Base-by-base conservation (phyloP, 2,113 vertebrate genomes). In the Mesitornis unicolor region DNA sequence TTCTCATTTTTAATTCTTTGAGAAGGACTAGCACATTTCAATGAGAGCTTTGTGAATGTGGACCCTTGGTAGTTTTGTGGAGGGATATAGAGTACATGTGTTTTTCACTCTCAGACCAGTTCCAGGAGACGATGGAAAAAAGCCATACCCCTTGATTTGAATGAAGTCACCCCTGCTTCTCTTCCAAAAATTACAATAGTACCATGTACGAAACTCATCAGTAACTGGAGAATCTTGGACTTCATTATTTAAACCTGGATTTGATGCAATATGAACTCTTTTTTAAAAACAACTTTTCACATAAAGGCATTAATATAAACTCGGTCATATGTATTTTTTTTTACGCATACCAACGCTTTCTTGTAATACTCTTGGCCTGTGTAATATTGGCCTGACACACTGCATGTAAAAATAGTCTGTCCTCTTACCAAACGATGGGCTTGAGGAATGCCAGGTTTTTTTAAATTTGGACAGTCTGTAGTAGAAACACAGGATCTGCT, bases 161-260 rank as follows among this genome's bases (percentile, higher is more conserved):
- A 93, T 97, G 95, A 95, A 96, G 91, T 95, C 93, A 97, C 61
- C 94, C 87, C 84, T 89, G 77, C 76, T 84, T 92, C 79, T 91
- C 84, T 96, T 96, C 94, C 95, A 96, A 96, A 95, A 91, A 94
- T 94, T 95, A 94, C 91, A 95, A 93, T 19, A 95, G 82, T 78
- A 90, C 85, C 88, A 94, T 96, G 83, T 94, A 96, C 22, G 11
- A 95, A 96, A 95, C 67, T 95, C 93, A 96, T 93, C 82, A 96
- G 95, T 96, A 96, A 96, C 85, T 88, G 50, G 75, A 97, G 94
- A 96, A 80, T 93, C 82, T 95, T 97, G 90, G 94, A 93, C 82
- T 87, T 85, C 59, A 16, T 80, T 93, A 93, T 90, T 93, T 88
- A 91, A 96, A 90, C 50, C 87, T 96, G 95, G 90, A 77, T 53